Conservation (phyloP, 2,888 invertebrate species). For the Coenonympha glycerion region DNA sequence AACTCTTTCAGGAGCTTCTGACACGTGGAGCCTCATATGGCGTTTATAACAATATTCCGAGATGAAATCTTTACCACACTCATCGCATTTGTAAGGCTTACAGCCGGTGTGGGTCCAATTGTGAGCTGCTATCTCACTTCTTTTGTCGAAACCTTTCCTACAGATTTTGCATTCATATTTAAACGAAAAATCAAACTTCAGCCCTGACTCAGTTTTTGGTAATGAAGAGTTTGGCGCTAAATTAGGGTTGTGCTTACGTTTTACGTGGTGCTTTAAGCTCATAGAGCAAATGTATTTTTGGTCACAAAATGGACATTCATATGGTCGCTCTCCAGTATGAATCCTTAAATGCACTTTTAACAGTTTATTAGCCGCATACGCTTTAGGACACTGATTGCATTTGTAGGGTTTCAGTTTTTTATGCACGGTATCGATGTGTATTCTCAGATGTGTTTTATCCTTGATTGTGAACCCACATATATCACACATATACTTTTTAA, state of each 20-base stretch:
- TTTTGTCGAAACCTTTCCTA: neutral
- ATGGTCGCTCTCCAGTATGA: slow-evolving; percentile 32
- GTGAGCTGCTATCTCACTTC: slow-evolving; percentile 18
- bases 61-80: slow-evolving; percentile 27
- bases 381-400: slow-evolving; percentile 31
- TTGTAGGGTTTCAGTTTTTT: slow-evolving; percentile 27
- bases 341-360: slow-evolving; percentile 27
- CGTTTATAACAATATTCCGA: slow-evolving; percentile 29
- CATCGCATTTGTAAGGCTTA: slow-evolving; percentile 22
- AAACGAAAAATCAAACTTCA: too few relatives aligned
- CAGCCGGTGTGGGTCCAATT: slow-evolving; percentile 12
- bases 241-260: neutral
- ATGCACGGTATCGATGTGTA: slow-evolving; percentile 31
- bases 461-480: slow-evolving; percentile 31
- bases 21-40: slow-evolving; percentile 27
- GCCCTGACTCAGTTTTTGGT: neutral
- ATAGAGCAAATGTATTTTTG: slow-evolving; percentile 9
- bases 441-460: slow-evolving; percentile 29
- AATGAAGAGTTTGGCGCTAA: too few relatives aligned
- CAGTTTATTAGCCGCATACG: slow-evolving; percentile 31
- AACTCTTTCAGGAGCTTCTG: slow-evolving; percentile 17
- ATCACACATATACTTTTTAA: slow-evolving; percentile 30
- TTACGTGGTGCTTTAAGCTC: slow-evolving; percentile 5
- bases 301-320: slow-evolving; percentile 25
- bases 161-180: slow-evolving; percentile 30